phyloP scores from a whole-genome alignment of 2,113 vertebrate genomes.

The Carettochelys insculpta region DNA sequence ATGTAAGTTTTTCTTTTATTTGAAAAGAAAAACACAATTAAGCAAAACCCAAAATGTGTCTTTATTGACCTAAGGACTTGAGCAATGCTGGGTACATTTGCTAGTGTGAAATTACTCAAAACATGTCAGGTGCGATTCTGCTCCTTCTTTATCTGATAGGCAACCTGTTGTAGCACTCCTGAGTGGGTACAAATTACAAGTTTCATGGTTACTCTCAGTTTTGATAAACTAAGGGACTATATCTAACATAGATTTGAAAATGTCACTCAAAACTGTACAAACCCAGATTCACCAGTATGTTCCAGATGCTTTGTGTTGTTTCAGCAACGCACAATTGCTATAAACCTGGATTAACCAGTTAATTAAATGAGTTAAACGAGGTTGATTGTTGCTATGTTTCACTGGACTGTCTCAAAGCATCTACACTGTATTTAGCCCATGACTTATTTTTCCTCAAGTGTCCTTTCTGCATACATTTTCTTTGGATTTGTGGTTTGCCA shows the following conservation, averaged over 20 bases:
- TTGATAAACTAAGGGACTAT: background rate
- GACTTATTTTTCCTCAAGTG: background rate
- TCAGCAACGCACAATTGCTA: background rate
- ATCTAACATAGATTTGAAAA: background rate
- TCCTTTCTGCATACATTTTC: background rate
- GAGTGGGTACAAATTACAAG: background rate
- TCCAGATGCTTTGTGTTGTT: background rate
- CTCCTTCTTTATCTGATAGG: background rate
- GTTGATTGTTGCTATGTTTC: background rate
- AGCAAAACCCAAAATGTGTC: too few relatives aligned
- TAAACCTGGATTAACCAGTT: background rate
- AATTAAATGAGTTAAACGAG: background rate
- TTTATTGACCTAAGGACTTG: too few relatives aligned
- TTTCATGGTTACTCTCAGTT: background rate
- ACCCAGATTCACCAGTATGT: background rate
- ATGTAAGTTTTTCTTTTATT: too few relatives aligned
- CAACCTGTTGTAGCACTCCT: background rate
- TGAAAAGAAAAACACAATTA: too few relatives aligned
- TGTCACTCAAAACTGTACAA: background rate
- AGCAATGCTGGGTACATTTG: too few relatives aligned
- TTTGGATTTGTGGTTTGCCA: background rate
- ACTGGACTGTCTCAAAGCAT: background rate
- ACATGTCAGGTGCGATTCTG: conserved; percentile 7
- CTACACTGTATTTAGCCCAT: background rate
- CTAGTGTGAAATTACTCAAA: conserved; percentile 7